Evolutionary conservation across 2,113 vertebrate species (phyloP), one percentile per base, ranked within the genome.

Genomic region (Empidonax traillii): DNA sequence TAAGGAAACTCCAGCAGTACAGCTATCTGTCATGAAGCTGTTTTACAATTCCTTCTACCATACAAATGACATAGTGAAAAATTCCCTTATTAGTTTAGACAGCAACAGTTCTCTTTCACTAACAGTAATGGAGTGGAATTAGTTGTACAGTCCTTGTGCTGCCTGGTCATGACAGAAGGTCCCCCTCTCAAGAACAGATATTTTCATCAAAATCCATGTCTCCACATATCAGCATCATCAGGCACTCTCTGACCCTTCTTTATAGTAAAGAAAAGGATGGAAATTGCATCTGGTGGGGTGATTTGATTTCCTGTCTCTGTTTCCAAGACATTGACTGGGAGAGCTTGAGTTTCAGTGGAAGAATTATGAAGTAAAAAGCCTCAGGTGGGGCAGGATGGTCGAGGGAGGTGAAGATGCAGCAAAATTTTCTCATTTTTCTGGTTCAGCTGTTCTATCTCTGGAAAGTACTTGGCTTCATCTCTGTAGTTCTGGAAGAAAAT

Each of bases 41-140:
- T 80, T 95, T 94, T 85, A 75, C 52, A 83, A 35, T 78, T 86
- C 46, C 49, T 97, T 96, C 81, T 90, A 59, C 80, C 80, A 37
- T 83, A 91, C n/a, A 92, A 95, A 51, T 76, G 78, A 56, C 62
- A 89, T 28, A 59, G 62, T 94, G 94, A 95, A 96, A 97, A 85
- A 44, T 84, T 25, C 80, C 55, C 56, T 81, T 89, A 67, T 90
- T 93, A 85, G 14, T 91, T 59, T 66, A 85, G 77, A 75, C 3
- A 71, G 35, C 39, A 81, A 69, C 81, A 24, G 66, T 90, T 89
- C 69, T 86, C n/a, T 89, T 93, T 85, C 56, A 77, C 94, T 92
- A 91, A 35, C 74, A 72, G 65, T 19, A 94, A 79, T 19, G 73
- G 39, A 59, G 37, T 93, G 51, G 81, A 92, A 92, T 78, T 78